These are phyloP conservation scores for Phoeniculus purpureus DNA, from an alignment of 2,797 vertebrate genomes.

Conservation along the genomic window DNA sequence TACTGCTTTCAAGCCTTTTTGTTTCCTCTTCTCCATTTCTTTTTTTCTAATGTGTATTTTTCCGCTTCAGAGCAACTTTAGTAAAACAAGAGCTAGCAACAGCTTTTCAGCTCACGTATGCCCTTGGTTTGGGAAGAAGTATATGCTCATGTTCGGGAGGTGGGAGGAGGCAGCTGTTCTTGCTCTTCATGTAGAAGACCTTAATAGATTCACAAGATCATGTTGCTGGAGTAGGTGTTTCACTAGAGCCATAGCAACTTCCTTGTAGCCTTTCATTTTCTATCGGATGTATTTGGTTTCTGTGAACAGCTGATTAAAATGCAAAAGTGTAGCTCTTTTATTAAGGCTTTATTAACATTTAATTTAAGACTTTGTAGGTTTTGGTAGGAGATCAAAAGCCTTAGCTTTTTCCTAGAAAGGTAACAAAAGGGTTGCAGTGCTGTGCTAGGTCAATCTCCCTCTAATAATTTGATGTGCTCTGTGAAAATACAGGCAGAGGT, in stretches of 20 bases:
- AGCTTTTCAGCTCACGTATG: not conserved
- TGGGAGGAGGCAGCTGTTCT: conserved; percentile 9
- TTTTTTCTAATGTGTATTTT: not conserved
- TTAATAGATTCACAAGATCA: conserved; percentile 26
- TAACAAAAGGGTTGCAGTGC: not conserved
- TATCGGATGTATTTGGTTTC: conserved; percentile 9
- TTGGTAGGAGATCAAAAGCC: conserved; percentile 15
- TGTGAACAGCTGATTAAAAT: conserved; percentile 44
- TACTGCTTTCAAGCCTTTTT: not conserved
- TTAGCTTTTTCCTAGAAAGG: conserved; percentile 49
- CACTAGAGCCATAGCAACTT: conserved; percentile 38
- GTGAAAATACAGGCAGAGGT: not conserved
- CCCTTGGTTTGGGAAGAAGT: not conserved
- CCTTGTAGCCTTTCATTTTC: conserved; percentile 27
- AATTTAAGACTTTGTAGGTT: conserved; percentile 34
- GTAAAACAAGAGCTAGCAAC: not conserved
- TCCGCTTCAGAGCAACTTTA: not conserved
- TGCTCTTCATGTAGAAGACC: not conserved
- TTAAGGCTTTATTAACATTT: conserved; percentile 54
- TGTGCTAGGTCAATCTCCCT: not conserved
- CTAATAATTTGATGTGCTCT: not conserved
- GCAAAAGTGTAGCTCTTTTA: conserved; percentile 18
- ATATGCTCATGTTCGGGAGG: not conserved
- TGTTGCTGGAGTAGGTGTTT: not conserved
- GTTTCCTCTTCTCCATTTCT: not conserved